A percentile compares a stretch with the other conserved stretches of the same genome.
Evolutionary conservation across 2,888 invertebrate genomes (phyloP).

Genomic region (Eupithecia centaureata): DNA sequence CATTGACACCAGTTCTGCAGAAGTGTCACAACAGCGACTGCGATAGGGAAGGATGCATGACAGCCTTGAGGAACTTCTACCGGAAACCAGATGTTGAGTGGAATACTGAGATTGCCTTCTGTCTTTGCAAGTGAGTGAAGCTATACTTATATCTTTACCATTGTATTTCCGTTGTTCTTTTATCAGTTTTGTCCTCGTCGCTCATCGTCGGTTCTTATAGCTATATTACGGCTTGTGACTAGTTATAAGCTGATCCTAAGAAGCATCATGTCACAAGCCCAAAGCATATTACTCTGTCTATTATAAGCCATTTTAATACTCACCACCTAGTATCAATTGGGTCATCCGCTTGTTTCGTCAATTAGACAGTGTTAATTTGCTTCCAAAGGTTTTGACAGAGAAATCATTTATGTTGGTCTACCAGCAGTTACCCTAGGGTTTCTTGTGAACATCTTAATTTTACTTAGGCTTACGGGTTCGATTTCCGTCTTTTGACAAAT

Average conservation of each 20-base stretch:
- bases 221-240: too few species aligned
- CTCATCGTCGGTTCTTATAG: not conserved
- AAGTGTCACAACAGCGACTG: constrained; percentile 90
- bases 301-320: not conserved
- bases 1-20: constrained; percentile 92
- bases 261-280: too few species aligned
- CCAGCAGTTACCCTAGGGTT: not conserved
- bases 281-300: too few species aligned
- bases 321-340: not conserved
- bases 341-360: not conserved
- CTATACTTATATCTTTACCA: not conserved
- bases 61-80: constrained; percentile 93
- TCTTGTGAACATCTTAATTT: not conserved
- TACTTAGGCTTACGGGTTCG: too few species aligned
- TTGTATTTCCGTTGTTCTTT: not conserved
- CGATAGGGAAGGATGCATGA: constrained; percentile 94
- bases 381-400: not conserved
- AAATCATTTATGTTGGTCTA: not conserved
- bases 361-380: not conserved
- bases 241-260: too few species aligned
- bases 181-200: not conserved
- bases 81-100: constrained; percentile 90
- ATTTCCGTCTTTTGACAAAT: too few species aligned
- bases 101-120: constrained; percentile 96
- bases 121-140: constrained; percentile 93